Percentiles rank a stretch among this genome's conserved stretches.
Evolutionary conservation across 1,140 invertebrate species (phyloP).

Genomic region (Drosophila pachea): DNA sequence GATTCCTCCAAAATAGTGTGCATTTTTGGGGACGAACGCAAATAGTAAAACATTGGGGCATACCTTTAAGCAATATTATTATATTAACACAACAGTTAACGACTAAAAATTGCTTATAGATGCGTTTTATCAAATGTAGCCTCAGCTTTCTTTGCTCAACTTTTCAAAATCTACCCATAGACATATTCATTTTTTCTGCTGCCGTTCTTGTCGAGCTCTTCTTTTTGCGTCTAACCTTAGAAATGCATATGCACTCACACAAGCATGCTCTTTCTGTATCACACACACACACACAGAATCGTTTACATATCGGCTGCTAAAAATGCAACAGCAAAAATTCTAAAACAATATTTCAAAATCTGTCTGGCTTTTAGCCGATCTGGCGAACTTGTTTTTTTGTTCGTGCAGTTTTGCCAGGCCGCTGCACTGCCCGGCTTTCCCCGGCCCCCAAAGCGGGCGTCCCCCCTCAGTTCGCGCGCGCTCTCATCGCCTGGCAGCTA

Average conservation of each 20-base stretch:
- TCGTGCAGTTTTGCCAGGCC: slow-evolving; percentile 36
- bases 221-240: slow-evolving; percentile 67
- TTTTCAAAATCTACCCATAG: too few relatives aligned
- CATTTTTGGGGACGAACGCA: slow-evolving; percentile 29
- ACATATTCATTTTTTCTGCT: slow-evolving; percentile 11
- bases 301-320: slow-evolving; percentile 54
- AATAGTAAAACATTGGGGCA: slow-evolving; percentile 64
- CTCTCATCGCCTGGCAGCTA: slow-evolving; percentile 59
- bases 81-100: too few relatives aligned
- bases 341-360: slow-evolving; percentile 78
- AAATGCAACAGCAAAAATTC: slow-evolving; percentile 73
- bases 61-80: neutral
- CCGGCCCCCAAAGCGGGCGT: neutral
- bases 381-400: slow-evolving; percentile 72
- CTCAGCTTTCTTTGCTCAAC: too few relatives aligned
- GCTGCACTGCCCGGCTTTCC: slow-evolving; percentile 5
- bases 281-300: slow-evolving; percentile 11
- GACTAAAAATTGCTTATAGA: too few relatives aligned
- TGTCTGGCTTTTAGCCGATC: slow-evolving; percentile 76
- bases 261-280: slow-evolving; percentile 8
- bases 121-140: too few relatives aligned
- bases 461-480: slow-evolving; percentile 10
- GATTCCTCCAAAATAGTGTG: slow-evolving; percentile 8
- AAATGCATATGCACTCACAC: slow-evolving; percentile 19
- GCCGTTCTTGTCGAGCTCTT: slow-evolving; percentile 39